Evolutionary conservation across 2,888 invertebrate genomes (phyloP).

Genomic region (Anthoptus insignis): DNA sequence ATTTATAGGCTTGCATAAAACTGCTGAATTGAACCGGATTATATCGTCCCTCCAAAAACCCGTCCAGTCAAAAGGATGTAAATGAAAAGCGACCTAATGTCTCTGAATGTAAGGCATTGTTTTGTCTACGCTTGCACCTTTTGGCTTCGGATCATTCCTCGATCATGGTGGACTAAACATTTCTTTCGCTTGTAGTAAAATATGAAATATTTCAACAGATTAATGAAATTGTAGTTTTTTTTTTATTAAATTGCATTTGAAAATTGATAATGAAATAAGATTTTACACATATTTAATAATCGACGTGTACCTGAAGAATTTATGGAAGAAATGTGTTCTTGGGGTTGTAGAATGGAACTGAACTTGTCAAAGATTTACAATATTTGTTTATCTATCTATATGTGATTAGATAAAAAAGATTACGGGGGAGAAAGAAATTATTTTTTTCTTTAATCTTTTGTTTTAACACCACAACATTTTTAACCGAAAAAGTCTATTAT

Average conservation of each 20-base stretch:
- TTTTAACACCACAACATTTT: no score
- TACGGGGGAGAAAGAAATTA: no score
- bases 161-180: slow-evolving; percentile 15
- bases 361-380: no score
- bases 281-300: no score
- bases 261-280: no score
- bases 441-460: no score
- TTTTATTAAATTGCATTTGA: neutral
- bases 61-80: slow-evolving; percentile 70
- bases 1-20: slow-evolving; percentile 59
- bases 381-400: no score
- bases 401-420: no score
- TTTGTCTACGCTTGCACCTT: slow-evolving; percentile 46
- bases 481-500: no score
- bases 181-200: neutral
- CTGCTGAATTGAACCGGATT: slow-evolving; percentile 62
- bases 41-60: slow-evolving; percentile 59
- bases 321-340: no score
- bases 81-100: slow-evolving; percentile 43
- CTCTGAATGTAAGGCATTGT: slow-evolving; percentile 35
- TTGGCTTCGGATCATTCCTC: slow-evolving; percentile 54
- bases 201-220: neutral
- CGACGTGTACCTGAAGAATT: no score
- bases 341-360: no score
- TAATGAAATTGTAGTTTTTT: neutral